phyloP scores from a whole-genome alignment of 1,140 invertebrate species.

The Platyscapa corneri region DNA sequence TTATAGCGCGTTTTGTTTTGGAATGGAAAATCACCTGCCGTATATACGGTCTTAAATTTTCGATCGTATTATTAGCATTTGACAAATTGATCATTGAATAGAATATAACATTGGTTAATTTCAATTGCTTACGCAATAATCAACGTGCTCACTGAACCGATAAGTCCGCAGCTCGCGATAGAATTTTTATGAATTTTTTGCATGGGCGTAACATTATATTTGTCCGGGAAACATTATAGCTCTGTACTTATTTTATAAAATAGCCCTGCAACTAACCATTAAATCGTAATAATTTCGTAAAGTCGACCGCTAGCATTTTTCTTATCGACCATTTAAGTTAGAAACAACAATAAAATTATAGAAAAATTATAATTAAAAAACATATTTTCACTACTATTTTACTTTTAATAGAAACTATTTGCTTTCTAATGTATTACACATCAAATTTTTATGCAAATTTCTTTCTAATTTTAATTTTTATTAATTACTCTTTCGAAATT shows the following conservation, averaged over 20 bases:
- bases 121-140: slow-evolving; percentile 59
- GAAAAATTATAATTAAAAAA: neutral
- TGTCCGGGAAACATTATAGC: slow-evolving; percentile 26
- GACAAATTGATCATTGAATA: slow-evolving; percentile 65
- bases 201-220: slow-evolving; percentile 47
- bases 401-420: no score
- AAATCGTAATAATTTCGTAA: slow-evolving; percentile 18
- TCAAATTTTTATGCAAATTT: no score
- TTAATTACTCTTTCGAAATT: neutral
- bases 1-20: neutral
- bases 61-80: slow-evolving; percentile 44
- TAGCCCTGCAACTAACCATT: neutral
- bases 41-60: slow-evolving; percentile 17
- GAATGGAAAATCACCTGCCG: neutral
- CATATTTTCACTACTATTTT: neutral
- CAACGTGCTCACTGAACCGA: slow-evolving; percentile 60
- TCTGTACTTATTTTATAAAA: slow-evolving; percentile 38
- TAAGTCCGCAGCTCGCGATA: slow-evolving; percentile 54
- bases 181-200: slow-evolving; percentile 48
- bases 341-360: neutral
- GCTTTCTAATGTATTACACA: no score
- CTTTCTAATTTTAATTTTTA: neutral
- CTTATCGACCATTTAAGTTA: neutral
- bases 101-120: slow-evolving; percentile 59
- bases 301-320: slow-evolving; percentile 16